Evolutionary conservation across 2,888 invertebrate species (phyloP).

Genomic region (Conops quadrifasciatus): DNA sequence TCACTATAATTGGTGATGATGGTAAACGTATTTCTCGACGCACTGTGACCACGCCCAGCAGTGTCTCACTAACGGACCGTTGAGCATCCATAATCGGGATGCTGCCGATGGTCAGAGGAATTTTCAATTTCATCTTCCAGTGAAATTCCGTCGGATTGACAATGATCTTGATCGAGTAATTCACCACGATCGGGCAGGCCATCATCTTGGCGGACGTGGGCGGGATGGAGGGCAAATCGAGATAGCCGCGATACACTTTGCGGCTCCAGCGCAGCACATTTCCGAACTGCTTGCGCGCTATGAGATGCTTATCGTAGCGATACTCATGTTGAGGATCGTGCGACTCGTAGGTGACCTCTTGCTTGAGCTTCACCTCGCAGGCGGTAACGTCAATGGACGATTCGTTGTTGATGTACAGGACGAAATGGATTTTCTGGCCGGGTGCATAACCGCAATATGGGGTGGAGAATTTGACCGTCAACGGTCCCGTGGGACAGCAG

Average conservation of each 20-base stretch:
- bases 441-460: slow-evolving; percentile 80
- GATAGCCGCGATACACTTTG: slow-evolving; percentile 71
- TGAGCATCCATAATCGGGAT: slow-evolving; percentile 64
- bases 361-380: slow-evolving; percentile 72
- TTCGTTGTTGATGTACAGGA: slow-evolving; percentile 78
- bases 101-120: slow-evolving; percentile 75
- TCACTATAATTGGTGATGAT: slow-evolving; percentile 20
- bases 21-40: slow-evolving; percentile 38
- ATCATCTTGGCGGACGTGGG: slow-evolving; percentile 75
- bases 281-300: slow-evolving; percentile 66
- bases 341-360: slow-evolving; percentile 68
- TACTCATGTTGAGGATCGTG: slow-evolving; percentile 63
- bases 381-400: slow-evolving; percentile 74
- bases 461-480: slow-evolving; percentile 63
- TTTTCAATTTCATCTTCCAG: slow-evolving; percentile 72
- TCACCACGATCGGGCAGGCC: slow-evolving; percentile 77
- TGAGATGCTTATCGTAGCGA: slow-evolving; percentile 61
- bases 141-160: slow-evolving; percentile 70
- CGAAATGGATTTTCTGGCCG: slow-evolving; percentile 77
- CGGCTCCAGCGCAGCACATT: slow-evolving; percentile 71
- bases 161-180: slow-evolving; percentile 75
- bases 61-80: slow-evolving; percentile 19
- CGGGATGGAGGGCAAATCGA: slow-evolving; percentile 77
- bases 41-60: slow-evolving; percentile 45
- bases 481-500: slow-evolving; percentile 63